phyloP scores from a whole-genome alignment of 2,113 vertebrate species.

The Nibea albiflora region DNA sequence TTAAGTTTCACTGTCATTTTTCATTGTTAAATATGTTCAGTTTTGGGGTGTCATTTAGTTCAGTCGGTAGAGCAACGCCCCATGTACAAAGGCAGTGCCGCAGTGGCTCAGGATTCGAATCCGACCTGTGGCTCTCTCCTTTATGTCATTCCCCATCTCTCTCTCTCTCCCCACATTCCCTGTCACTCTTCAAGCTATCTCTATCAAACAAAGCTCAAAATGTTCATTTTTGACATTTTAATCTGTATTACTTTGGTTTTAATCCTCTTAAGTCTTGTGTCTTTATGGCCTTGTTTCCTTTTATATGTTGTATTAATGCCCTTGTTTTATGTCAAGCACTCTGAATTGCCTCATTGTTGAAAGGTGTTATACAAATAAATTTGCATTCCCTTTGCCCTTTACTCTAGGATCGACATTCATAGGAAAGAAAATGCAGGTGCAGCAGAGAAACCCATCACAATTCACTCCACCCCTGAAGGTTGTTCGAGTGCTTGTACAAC shows the following conservation, averaged over 20 bases:
- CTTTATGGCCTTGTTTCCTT: neutral
- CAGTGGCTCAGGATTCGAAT: no score
- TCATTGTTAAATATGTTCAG: neutral
- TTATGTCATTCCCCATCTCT: no score
- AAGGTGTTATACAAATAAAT: neutral
- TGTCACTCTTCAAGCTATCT: no score
- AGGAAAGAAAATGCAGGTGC: conserved; percentile 98
- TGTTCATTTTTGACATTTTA: no score
- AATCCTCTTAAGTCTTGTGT: neutral
- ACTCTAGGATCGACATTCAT: conserved; percentile 95
- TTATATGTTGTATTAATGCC: neutral
- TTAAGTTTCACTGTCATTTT: neutral
- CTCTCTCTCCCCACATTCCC: no score
- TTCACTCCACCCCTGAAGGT: conserved; percentile 96
- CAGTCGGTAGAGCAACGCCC: no score
- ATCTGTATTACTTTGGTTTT: neutral
- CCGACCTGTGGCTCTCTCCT: no score
- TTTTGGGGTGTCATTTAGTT: no score
- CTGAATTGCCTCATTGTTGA: neutral
- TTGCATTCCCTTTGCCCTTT: neutral
- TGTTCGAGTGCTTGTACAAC: conserved; percentile 94
- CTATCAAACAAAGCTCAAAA: no score
- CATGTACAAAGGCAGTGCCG: no score
- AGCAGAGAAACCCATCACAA: conserved; percentile 97
- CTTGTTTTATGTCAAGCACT: neutral